Evolutionary conservation across 2,797 vertebrate species (phyloP).

Genomic region (Urosaurus nigricauda): DNA sequence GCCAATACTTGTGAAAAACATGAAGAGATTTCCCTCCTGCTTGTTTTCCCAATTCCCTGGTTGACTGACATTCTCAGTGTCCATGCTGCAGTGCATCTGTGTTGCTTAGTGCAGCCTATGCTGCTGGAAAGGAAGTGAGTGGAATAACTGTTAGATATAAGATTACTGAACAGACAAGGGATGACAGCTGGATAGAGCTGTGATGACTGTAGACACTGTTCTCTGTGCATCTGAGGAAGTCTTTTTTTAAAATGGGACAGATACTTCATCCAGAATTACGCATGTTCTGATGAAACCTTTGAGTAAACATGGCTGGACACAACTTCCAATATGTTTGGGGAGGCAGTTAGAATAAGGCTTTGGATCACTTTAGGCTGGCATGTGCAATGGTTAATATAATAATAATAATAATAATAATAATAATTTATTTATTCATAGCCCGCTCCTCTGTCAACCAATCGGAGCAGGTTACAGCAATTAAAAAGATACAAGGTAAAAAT

Average conservation of each 20-base stretch:
- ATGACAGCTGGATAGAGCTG: constrained; percentile 42
- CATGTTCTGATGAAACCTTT: accelerated
- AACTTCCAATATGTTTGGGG: background rate
- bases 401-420: too few species aligned
- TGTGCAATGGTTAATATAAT: too few species aligned
- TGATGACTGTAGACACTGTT: accelerated
- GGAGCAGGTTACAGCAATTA: too few species aligned
- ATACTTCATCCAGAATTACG: background rate
- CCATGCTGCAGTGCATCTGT: background rate
- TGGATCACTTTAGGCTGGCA: background rate
- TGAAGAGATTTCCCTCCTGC: background rate
- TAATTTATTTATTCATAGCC: too few species aligned
- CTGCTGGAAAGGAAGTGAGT: constrained; percentile 64
- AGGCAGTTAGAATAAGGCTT: background rate
- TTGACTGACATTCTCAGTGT: accelerated
- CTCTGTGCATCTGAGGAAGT: accelerated
- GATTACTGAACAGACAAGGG: constrained; percentile 59
- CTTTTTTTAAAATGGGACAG: constrained; percentile 55
- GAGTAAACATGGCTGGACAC: accelerated
- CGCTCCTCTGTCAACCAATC: too few species aligned
- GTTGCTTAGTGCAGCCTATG: background rate
- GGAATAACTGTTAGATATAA: background rate
- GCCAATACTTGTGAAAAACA: background rate
- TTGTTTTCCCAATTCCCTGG: background rate
- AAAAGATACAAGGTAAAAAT: too few species aligned